These are phyloP conservation scores for Asbolus verrucosus DNA, from an alignment of 1,140 invertebrate genomes.

Conservation along the genomic window DNA sequence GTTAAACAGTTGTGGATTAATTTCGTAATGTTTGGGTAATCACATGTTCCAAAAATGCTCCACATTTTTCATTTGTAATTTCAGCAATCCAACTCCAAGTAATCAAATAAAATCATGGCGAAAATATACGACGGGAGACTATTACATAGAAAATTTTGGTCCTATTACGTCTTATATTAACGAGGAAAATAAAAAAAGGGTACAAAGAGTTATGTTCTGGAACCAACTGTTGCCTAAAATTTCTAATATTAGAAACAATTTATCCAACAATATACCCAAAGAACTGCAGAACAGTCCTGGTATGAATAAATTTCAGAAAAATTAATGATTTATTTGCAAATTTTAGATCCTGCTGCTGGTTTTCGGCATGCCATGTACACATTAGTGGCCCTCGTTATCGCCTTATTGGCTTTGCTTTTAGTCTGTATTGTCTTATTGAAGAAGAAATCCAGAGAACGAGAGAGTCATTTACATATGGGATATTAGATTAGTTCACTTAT, in stretches of 20 bases:
- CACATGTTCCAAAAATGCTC: too few relatives aligned
- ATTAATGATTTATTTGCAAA: slow-evolving; percentile 30
- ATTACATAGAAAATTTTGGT: slow-evolving; percentile 66
- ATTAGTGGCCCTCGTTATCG: slow-evolving; percentile 64
- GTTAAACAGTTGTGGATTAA: slow-evolving; percentile 71
- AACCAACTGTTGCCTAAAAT: slow-evolving; percentile 58
- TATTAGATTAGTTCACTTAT: slow-evolving; percentile 46
- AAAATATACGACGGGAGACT: slow-evolving; percentile 68
- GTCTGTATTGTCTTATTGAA: slow-evolving; percentile 67
- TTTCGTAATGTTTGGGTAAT: slow-evolving; percentile 75
- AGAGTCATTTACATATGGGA: slow-evolving; percentile 58
- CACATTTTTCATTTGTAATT: too few relatives aligned
- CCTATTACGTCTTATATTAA: not conserved
- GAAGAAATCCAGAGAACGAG: slow-evolving; percentile 61
- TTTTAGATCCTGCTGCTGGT: slow-evolving; percentile 63
- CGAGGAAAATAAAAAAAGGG: slow-evolving; percentile 44
- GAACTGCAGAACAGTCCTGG: slow-evolving; percentile 58
- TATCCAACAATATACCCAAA: slow-evolving; percentile 50
- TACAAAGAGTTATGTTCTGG: slow-evolving; percentile 57
- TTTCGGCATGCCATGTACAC: slow-evolving; percentile 67
- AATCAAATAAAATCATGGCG: slow-evolving; percentile 69
- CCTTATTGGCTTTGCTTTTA: slow-evolving; percentile 64
- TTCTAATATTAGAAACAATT: slow-evolving; percentile 43
- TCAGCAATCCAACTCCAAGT: slow-evolving; percentile 69
- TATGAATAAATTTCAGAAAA: slow-evolving; percentile 43